phyloP scores from a whole-genome alignment of 2,113 vertebrate genomes.

The Ailurus styani region DNA sequence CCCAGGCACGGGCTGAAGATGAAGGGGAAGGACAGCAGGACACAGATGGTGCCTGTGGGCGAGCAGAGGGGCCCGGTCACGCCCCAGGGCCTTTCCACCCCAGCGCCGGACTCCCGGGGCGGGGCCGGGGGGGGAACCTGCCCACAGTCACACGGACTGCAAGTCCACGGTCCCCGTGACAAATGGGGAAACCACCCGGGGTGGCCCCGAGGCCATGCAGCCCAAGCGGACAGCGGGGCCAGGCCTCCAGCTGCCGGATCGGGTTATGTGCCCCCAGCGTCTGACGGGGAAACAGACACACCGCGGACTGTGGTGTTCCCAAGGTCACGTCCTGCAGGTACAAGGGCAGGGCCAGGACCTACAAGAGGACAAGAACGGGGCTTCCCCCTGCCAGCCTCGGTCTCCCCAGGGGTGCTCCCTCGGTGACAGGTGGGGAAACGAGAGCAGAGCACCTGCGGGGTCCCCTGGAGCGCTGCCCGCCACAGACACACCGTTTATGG shows the following conservation, averaged over 20 bases:
- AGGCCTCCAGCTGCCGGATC: background rate
- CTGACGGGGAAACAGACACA: background rate
- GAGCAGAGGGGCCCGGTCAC: rapidly evolving
- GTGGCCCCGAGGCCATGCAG: background rate
- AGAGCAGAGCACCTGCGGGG: background rate
- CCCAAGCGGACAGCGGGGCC: background rate
- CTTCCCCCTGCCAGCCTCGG: background rate
- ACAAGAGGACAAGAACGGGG: background rate
- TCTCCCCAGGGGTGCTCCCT: background rate
- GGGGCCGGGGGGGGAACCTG: background rate
- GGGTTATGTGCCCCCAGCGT: background rate
- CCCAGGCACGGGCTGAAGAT: conserved; percentile 93
- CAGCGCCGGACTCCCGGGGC: background rate
- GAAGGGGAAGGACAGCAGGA: conserved; percentile 93
- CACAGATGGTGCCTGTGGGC: conserved; percentile 87
- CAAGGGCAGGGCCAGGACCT: background rate
- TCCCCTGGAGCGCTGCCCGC: background rate
- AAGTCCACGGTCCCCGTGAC: background rate
- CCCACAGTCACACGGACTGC: background rate
- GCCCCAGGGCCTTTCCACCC: rapidly evolving
- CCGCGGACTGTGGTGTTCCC: rapidly evolving
- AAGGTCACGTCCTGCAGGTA: background rate
- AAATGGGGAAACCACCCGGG: background rate
- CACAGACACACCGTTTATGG: rapidly evolving
- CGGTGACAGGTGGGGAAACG: background rate